Evolutionary conservation across 2,797 vertebrate genomes (phyloP).

Genomic region (Pampus argenteus): DNA sequence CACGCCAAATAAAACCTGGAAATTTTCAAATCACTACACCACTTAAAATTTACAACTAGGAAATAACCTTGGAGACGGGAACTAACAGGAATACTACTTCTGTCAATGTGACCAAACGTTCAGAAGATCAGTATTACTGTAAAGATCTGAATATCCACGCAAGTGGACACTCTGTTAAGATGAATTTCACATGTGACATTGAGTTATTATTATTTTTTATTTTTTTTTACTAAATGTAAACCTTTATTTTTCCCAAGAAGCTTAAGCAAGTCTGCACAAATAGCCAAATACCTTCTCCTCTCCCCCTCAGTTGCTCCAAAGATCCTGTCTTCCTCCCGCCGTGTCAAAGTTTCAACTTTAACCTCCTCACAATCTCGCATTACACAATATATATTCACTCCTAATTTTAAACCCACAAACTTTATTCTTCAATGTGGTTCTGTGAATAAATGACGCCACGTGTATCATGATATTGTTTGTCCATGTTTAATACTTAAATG

Average conservation of each 20-base stretch:
- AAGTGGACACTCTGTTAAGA: conserved; percentile 23
- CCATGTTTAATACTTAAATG: background rate
- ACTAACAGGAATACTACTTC: background rate
- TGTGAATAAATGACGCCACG: background rate
- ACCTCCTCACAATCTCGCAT: conserved; percentile 4
- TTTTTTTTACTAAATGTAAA: background rate
- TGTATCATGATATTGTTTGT: background rate
- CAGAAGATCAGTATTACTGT: conserved; percentile 65
- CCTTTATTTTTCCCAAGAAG: background rate
- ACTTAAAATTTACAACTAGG: background rate
- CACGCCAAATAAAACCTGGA: no score
- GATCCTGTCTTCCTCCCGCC: conserved; percentile 72
- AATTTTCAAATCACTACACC: background rate
- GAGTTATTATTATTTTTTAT: background rate
- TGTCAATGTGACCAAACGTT: conserved; percentile 74
- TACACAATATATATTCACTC: background rate
- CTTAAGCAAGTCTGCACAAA: background rate
- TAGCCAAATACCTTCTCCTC: background rate
- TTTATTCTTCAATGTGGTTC: background rate
- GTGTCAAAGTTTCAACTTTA: conserved; percentile 47
- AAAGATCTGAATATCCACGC: conserved; percentile 73
- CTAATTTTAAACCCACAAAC: background rate
- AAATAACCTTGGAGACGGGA: background rate
- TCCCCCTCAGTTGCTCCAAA: conserved; percentile 69
- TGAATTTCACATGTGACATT: conserved; percentile 75